These are phyloP conservation scores for Steatornis caripensis DNA, from an alignment of 2,113 vertebrate genomes.

Conservation along the genomic window DNA sequence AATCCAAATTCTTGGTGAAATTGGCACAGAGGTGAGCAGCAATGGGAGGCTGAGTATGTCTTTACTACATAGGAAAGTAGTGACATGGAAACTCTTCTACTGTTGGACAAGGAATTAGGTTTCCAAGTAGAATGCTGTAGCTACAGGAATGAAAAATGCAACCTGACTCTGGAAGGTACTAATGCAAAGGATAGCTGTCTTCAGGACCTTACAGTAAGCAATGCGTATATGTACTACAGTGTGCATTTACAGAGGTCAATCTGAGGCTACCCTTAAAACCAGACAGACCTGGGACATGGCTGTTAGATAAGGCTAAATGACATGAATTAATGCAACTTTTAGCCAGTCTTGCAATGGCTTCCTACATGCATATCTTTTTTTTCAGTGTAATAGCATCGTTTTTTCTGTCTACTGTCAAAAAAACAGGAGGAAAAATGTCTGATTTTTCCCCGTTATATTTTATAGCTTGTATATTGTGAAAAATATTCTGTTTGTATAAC, in stretches of 20 bases:
- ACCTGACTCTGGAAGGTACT: neutral
- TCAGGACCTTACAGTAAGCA: neutral
- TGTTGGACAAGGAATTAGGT: neutral
- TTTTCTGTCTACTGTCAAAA: neutral
- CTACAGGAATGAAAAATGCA: neutral
- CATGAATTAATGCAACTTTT: neutral
- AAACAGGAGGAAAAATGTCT: neutral
- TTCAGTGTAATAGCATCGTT: neutral
- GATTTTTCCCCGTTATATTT: neutral
- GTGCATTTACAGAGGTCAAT: neutral
- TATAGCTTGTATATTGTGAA: neutral
- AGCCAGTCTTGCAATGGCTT: neutral
- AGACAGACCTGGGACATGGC: neutral
- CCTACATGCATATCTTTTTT: neutral
- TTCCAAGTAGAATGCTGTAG: neutral
- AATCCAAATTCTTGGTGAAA: neutral
- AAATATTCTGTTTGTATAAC: neutral
- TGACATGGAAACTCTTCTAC: neutral
- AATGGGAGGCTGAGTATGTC: accelerated
- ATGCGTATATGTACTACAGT: accelerated
- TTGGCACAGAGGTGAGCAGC: accelerated
- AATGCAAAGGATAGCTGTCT: neutral
- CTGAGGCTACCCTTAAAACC: neutral
- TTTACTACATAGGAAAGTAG: neutral
- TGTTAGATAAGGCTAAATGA: neutral